These are phyloP conservation scores for Euphysa ruthae DNA, from an alignment of 30 jellyfish, hydroid and myxozoan genomes.

Conservation along the genomic window DNA sequence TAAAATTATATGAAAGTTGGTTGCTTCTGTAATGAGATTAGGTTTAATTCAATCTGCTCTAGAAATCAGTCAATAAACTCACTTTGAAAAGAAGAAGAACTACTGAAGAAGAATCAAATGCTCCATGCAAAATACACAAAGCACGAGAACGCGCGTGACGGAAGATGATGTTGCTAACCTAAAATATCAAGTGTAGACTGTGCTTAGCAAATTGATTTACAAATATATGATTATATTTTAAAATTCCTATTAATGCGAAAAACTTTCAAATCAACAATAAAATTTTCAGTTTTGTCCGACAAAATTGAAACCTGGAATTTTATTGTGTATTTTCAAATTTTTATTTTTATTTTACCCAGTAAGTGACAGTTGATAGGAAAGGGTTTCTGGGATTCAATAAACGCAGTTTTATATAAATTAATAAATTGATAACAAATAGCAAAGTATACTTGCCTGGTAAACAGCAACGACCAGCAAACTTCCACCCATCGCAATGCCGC, in stretches of 20 bases:
- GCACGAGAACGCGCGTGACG: constrained; percentile 36
- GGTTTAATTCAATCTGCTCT: too few species aligned
- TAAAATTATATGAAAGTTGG: too few species aligned
- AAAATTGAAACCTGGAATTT: too few species aligned
- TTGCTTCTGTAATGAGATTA: too few species aligned
- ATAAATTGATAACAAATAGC: not conserved
- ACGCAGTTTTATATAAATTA: not conserved
- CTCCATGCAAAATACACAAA: constrained; percentile 35
- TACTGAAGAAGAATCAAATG: constrained; percentile 42
- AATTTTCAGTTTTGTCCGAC: not conserved
- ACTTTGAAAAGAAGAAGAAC: constrained; percentile 32
- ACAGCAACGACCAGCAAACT: constrained; percentile 32
- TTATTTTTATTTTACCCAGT: too few species aligned
- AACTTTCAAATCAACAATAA: not conserved
- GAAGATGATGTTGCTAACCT: constrained; percentile 40
- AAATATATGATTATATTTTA: not conserved
- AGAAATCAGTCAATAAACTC: not conserved
- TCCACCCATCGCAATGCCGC: constrained; percentile 24
- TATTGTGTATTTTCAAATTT: too few species aligned
- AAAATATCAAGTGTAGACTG: not conserved
- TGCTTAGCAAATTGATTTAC: too few species aligned
- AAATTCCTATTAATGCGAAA: not conserved
- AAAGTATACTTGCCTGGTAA: constrained; percentile 13
- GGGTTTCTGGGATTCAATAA: not conserved
- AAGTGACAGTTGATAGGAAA: too few species aligned